Evolutionary conservation across 2,113 vertebrate species (phyloP), one percentile per base, ranked within the genome.

Genomic region (Urocitellus parryii): DNA sequence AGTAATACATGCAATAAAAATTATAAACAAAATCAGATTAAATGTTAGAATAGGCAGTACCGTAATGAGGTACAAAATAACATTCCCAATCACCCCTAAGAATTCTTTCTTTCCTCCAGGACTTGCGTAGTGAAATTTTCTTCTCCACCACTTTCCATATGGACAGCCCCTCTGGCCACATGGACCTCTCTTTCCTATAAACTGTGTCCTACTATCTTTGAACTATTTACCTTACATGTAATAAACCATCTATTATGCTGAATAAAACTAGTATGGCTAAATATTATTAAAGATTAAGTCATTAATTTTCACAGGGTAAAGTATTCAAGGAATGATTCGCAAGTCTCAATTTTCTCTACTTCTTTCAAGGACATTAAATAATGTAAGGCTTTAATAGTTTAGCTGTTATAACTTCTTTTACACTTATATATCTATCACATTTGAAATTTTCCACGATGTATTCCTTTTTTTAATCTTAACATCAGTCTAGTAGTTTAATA

Each of bases 361-460:
- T 72, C 37, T 92, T 78, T 78, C 17, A 74, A 91, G 74, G 32
- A 82, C 68, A 82, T 68, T 88, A 48, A 82, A 63, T 17, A 82
- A 70, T 42, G 37, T 32, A 16, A 79, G 56, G 39, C 13, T 16
- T 34, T 87, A 87, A 39, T 63, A 53, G 20, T 53, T 74, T 45
- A 95, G 27, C 45, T 39, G 53, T 85, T 96, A 97, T 45, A 65
- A 91, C 27, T 29, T 88, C 24, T 84, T 79, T 90, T 10, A 88
- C 4, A 14, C 58, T 78, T 32, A 32, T n/a, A 22, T 48, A 70
- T 56, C 48, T 42, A 70, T 48, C 48, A 67, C 56, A 63, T 83
- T 83, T 80, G 68, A 87, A 94, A 85, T 85, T 73, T 56, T 45
- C 72, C 39, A 56, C 51, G 16, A 58, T 45, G 0, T 4, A 29